Base-by-base conservation (phyloP, 2,113 vertebrate genomes). In the Australoheros scitulus region DNA sequence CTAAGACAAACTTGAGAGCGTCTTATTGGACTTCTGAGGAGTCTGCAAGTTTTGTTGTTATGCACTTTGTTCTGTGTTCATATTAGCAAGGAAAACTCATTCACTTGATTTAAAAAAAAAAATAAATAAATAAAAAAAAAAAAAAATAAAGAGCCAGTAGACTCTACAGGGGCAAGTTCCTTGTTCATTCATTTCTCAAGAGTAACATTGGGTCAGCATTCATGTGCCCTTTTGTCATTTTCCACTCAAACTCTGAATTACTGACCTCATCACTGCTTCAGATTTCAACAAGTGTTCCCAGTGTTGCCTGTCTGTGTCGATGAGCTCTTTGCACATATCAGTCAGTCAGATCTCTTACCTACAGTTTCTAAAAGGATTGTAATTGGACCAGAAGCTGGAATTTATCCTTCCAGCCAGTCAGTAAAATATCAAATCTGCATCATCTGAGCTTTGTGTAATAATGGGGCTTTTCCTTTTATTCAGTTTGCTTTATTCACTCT, bases 401-500 rank as follows among this genome's bases (percentile, higher is more conserved):
- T 43, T 61, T 50, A 50, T 9, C 38, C 38, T 10, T 3, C 38
- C 22, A 58, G 26, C 10, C 29, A 43, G 24, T 47, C 55, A 34
- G 22, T 32, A 17, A 29, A 17, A 11, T 5, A 8, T 22, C 3
- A 18, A 26, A 22, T 60, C 7, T 11, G 41, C 11, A 22, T 34
- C 47, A 52, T 34, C 50, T 1, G 61, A 77, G 10, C 2, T 2
- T n/a, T 1, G 11, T 59, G 26, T 59, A 1, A 20, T 10, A 41
- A 22, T 1, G n/a, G 7, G 0, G 13, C 1, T 11, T 58, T 32
- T 58, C 1, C 10, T 60, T 60, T 2, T 32, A 14, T 70, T 32
- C 2, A 61, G 1, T 10, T 61, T 32, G 17, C 2, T 34, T 34
- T 34, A 6, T 34, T 60, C 29, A 13, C 59, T 4, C 2, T 24